Base-by-base conservation (phyloP, 2,888 invertebrate genomes). In the Andrena fulva region DNA sequence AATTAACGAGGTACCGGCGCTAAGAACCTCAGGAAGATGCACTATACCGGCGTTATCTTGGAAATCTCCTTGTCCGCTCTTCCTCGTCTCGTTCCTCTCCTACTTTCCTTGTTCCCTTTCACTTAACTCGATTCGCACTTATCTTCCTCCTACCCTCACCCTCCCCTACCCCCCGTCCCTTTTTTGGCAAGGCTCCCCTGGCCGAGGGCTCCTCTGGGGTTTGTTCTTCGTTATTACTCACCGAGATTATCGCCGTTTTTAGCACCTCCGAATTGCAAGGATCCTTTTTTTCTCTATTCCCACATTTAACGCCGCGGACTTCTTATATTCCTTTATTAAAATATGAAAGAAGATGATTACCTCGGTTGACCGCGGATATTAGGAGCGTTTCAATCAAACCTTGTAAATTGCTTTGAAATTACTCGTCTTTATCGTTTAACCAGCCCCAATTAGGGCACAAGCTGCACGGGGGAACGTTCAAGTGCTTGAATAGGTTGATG, bases 1-100 rank as follows among this genome's bases (percentile, higher is more conserved):
- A 91, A 91, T 91, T 91, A 91, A 90, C 90, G 82, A 84, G 75
- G 82, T 80, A 87, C 85, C 84, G 89, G 84, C 82, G 85, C 79
- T 80, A 85, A 87, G 80, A 84, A 83, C 66, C 80, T 71, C 78
- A 33, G 67, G 59, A 77, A 71, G 73, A 80, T 68, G 77, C 77
- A 74, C 70, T 75, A 72, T 77, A 75, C 73, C 63, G 74, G 70
- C 67, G 77, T 81, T 87, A 88, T 88, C 87, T 87, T 69, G 10
- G 64, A 70, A 85, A 88, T 88, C 88, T 87, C 78, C 77, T 84
- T 80, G 59, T 77, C 83, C 68, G 79, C 79, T 82, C 77, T 68
- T 68, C 70, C 78, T 72, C 80, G 54, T 73, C 75, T 54, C 66
- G 33, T 54, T 54, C 63, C 69, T 78, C 81, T 75, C 74, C 74